Evolutionary conservation across 2,797 vertebrate species (phyloP).

Genomic region (Lepidocolaptes lacrymiger): DNA sequence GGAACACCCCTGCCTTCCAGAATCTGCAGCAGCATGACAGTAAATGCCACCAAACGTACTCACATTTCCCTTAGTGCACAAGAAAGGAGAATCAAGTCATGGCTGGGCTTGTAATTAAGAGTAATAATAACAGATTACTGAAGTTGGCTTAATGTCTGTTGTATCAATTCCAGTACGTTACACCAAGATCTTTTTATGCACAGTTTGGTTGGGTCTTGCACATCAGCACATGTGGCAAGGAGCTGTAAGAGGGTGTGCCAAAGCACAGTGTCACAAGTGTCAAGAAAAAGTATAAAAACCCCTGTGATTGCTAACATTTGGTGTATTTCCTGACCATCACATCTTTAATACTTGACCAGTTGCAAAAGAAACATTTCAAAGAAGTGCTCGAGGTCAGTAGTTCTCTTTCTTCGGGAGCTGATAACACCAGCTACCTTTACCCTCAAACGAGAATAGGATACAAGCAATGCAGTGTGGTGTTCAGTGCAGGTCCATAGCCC

Average conservation of each 20-base stretch:
- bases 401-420: background rate
- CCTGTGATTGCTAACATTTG: background rate
- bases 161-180: background rate
- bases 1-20: background rate
- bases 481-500: background rate
- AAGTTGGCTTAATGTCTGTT: background rate
- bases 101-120: background rate
- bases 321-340: background rate
- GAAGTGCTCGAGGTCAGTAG: background rate
- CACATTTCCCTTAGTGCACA: background rate
- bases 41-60: background rate
- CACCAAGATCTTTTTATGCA: background rate
- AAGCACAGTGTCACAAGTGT: background rate
- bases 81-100: background rate
- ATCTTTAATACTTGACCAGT: background rate
- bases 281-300: background rate
- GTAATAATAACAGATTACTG: background rate
- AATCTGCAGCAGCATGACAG: background rate
- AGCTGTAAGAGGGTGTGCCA: background rate
- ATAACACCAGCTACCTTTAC: background rate
- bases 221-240: background rate
- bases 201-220: background rate
- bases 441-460: background rate
- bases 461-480: background rate
- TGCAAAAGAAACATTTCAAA: background rate